These are phyloP conservation scores for Amiota communis DNA, from an alignment of 2,888 invertebrate species.

Conservation along the genomic window DNA sequence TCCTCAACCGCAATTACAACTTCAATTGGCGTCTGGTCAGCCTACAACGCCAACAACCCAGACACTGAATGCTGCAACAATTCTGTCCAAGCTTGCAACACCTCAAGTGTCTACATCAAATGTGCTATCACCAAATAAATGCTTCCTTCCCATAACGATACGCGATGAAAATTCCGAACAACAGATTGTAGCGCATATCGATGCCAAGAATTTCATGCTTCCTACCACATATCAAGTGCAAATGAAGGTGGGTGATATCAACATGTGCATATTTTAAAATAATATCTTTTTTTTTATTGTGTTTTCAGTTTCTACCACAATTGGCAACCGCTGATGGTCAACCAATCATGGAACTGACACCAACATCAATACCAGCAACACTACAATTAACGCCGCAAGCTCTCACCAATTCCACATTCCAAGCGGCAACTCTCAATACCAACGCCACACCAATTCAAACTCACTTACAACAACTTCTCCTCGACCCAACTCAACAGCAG, in stretches of 20 bases:
- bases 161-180: constrained; percentile 72
- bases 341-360: constrained; percentile 72
- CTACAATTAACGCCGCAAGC: constrained; percentile 68
- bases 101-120: constrained; percentile 46
- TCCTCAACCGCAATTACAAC: constrained; percentile 54
- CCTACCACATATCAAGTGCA: constrained; percentile 73
- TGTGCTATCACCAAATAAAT: constrained; percentile 69
- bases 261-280: no score
- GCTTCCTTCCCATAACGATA: constrained; percentile 71
- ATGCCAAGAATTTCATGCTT: constrained; percentile 71
- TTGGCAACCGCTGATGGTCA: constrained; percentile 72
- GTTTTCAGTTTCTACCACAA: constrained; percentile 72
- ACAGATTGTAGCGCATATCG: constrained; percentile 73
- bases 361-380: constrained; percentile 72
- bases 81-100: constrained; percentile 29
- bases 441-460: background rate
- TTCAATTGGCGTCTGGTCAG: constrained; percentile 38
- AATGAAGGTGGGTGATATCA: constrained; percentile 70
- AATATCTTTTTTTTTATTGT: no score
- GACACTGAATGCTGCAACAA: constrained; percentile 8
- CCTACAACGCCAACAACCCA: constrained; percentile 52
- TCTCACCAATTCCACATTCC: constrained; percentile 59
- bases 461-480: constrained; percentile 35
- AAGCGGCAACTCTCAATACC: constrained; percentile 32
- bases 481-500: constrained; percentile 36